Evolutionary conservation across 2,797 vertebrate genomes (phyloP).

Genomic region (Diceros bicornis): DNA sequence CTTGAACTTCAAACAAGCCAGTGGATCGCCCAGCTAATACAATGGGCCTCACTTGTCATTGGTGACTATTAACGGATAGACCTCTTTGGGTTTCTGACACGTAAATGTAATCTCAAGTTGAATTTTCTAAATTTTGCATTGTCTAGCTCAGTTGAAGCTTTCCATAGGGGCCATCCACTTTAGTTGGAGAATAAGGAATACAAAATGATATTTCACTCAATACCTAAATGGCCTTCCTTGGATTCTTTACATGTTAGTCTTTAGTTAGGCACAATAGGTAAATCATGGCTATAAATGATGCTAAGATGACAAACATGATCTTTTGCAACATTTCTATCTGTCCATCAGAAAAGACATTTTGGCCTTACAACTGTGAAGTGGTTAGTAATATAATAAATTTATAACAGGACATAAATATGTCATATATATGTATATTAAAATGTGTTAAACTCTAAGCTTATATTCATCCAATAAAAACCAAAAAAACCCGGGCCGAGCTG

Average conservation of each 20-base stretch:
- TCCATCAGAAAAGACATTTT: not conserved
- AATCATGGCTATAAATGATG: not conserved
- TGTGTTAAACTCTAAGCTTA: not conserved
- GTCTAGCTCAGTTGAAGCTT: not conserved
- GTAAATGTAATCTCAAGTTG: not conserved
- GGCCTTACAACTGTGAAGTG: not conserved
- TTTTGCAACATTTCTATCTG: not conserved
- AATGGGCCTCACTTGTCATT: not conserved
- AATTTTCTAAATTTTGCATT: not conserved
- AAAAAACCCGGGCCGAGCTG: not conserved
- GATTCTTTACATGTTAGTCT: not conserved
- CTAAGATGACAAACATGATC: not conserved
- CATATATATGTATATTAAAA: not conserved
- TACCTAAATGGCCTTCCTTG: not conserved
- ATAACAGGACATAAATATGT: not conserved
- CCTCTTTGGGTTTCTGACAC: not conserved
- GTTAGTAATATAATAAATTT: not conserved
- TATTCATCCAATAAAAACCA: not conserved
- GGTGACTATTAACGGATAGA: not conserved
- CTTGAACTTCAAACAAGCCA: not conserved
- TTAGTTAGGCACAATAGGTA: not conserved
- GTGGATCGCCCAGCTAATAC: not conserved
- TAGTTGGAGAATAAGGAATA: not conserved
- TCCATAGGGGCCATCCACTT: not conserved
- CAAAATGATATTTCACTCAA: not conserved